phyloP scores from a whole-genome alignment of 2,797 vertebrate species.

The Sorex maritimensis region DNA sequence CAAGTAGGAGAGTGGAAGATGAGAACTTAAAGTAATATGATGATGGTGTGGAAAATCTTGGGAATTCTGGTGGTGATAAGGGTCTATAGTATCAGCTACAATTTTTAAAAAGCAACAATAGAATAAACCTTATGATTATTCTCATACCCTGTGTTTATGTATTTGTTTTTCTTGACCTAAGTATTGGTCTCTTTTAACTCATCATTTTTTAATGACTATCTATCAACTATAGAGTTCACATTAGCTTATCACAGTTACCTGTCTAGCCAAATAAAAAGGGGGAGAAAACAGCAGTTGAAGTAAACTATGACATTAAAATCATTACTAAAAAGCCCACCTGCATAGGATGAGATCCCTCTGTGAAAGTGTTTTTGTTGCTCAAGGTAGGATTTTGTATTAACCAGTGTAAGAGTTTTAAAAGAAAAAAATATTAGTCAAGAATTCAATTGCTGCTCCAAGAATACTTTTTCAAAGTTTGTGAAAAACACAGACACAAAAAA shows the following conservation, averaged over 20 bases:
- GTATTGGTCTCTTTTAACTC: not conserved
- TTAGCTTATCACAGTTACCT: conserved; percentile 23
- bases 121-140: not conserved
- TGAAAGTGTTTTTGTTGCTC: conserved; percentile 34
- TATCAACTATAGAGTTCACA: conserved; percentile 3
- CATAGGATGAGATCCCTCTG: not conserved
- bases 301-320: not conserved
- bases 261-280: conserved; percentile 36
- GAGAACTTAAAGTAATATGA: too few relatives aligned
- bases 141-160: not conserved
- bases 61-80: too few relatives aligned
- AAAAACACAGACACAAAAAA: conserved; percentile 5
- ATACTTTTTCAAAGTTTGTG: not conserved
- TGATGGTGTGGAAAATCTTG: too few relatives aligned
- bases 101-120: not conserved
- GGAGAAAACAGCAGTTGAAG: not conserved
- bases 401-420: conserved; percentile 1
- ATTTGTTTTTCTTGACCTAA: conserved; percentile 11
- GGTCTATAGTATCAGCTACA: too few relatives aligned
- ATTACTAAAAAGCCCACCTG: not conserved
- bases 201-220: not conserved
- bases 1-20: too few relatives aligned
- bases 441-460: not conserved
- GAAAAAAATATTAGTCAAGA: not conserved
- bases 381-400: conserved; percentile 72